phyloP scores from a whole-genome alignment of 2,113 vertebrate species.

The Bostrychus sinensis region DNA sequence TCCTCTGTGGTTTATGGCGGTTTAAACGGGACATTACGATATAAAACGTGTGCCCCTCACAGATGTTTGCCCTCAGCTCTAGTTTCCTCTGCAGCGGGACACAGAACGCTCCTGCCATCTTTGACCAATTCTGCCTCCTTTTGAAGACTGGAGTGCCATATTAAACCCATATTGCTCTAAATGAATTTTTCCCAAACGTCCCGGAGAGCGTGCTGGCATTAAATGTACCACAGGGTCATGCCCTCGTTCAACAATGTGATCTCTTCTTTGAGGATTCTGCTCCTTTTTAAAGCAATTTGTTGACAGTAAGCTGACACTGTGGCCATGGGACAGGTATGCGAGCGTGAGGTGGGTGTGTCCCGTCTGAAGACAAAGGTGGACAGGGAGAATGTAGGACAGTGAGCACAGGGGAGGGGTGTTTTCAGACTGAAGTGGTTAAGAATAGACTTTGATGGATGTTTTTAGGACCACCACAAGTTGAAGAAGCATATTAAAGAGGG shows the following conservation, averaged over 20 bases:
- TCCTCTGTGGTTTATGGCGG: not conserved
- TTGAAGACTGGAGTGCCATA: not conserved
- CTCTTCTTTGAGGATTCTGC: not conserved
- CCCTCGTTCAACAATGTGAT: not conserved
- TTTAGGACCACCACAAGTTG: too few relatives aligned
- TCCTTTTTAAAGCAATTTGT: conserved; percentile 3
- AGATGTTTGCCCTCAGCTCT: conserved; percentile 19
- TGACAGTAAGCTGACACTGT: conserved; percentile 2
- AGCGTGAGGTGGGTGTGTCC: conserved; percentile 36
- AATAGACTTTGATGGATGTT: too few relatives aligned
- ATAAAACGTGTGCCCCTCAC: not conserved
- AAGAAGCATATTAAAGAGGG: too few relatives aligned
- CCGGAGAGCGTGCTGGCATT: not conserved
- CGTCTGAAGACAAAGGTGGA: conserved; percentile 34
- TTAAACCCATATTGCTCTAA: not conserved
- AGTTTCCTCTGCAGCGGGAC: conserved; percentile 7
- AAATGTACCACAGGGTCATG: not conserved
- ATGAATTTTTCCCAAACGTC: not conserved
- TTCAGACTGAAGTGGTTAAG: too few relatives aligned
- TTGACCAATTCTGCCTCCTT: not conserved
- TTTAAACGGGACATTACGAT: not conserved
- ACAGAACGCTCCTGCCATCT: not conserved
- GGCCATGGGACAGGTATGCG: conserved; percentile 11
- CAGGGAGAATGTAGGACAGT: conserved; percentile 26
- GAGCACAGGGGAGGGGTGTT: not conserved